These are phyloP conservation scores for Nothocercus julius DNA, from an alignment of 2,113 vertebrate species.

Conservation along the genomic window DNA sequence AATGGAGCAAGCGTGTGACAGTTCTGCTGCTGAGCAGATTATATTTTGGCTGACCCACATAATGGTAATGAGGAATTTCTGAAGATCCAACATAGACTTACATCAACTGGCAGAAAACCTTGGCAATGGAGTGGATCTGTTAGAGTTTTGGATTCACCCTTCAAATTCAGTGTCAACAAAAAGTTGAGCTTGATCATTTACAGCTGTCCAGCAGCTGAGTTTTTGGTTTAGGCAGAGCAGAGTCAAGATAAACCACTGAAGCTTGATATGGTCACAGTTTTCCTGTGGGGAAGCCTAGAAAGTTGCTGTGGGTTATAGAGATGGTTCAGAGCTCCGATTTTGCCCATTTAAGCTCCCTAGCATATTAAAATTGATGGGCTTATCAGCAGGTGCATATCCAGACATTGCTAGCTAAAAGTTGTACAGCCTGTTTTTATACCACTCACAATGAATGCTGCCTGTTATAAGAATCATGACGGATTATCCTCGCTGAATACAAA, in stretches of 20 bases:
- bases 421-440: not conserved
- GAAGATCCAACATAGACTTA: constrained; percentile 10
- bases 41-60: constrained; percentile 46
- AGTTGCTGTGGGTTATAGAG: not conserved
- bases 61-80: constrained; percentile 47
- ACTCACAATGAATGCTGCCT: not conserved
- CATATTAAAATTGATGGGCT: not conserved
- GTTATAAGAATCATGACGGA: not conserved
- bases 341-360: not conserved
- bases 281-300: not conserved
- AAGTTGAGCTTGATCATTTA: constrained; percentile 19
- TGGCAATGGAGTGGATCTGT: constrained; percentile 37
- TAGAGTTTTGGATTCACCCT: constrained; percentile 48
- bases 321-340: not conserved
- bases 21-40: constrained; percentile 49
- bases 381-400: constrained; percentile 14
- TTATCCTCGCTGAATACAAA: constrained; percentile 7
- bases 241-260: not conserved
- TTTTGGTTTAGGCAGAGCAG: not conserved
- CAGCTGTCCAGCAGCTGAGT: constrained; percentile 58
- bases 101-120: constrained; percentile 13
- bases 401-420: not conserved
- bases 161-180: constrained; percentile 21
- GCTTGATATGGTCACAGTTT: not conserved
- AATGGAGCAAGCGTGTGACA: constrained; percentile 50